These are phyloP conservation scores for Drosophila heteroneura DNA, from an alignment of 2,888 invertebrate species.

Conservation along the genomic window DNA sequence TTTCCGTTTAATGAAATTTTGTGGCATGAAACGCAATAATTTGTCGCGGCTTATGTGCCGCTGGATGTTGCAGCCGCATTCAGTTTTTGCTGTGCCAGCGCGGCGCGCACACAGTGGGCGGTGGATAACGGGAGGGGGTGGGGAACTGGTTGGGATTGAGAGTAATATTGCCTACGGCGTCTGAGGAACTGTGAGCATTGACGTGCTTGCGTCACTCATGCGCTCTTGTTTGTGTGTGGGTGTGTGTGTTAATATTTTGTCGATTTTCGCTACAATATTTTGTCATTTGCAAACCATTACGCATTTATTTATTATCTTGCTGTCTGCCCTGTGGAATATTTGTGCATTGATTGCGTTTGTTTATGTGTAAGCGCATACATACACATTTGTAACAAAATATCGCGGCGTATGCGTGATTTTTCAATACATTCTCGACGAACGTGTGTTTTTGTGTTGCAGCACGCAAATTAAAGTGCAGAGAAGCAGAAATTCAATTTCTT, in stretches of 20 bases:
- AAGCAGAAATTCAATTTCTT: slow-evolving; percentile 80
- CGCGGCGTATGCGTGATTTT: slow-evolving; percentile 63
- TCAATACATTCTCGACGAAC: slow-evolving; percentile 57
- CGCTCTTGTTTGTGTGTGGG: not conserved
- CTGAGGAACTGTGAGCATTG: slow-evolving; percentile 35
- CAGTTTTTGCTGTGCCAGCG: slow-evolving; percentile 2
- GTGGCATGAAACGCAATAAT: slow-evolving; percentile 77
- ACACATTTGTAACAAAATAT: slow-evolving; percentile 30
- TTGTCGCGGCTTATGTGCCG: slow-evolving; percentile 66
- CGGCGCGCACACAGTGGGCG: not conserved
- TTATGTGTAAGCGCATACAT: slow-evolving; percentile 23
- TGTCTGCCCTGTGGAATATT: slow-evolving; percentile 49
- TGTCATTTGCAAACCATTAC: slow-evolving; percentile 80
- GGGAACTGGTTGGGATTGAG: not conserved
- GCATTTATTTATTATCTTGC: slow-evolving; percentile 78
- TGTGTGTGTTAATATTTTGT: slow-evolving; percentile 75
- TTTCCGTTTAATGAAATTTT: slow-evolving; percentile 79
- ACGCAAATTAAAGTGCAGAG: slow-evolving; percentile 78
- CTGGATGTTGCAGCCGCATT: slow-evolving; percentile 19
- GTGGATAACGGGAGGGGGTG: not conserved
- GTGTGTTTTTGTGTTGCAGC: slow-evolving; percentile 69
- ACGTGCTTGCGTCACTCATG: slow-evolving; percentile 33
- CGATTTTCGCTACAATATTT: slow-evolving; percentile 79
- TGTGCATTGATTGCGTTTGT: slow-evolving; percentile 65
- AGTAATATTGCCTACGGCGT: slow-evolving; percentile 3